Conservation (phyloP, 2,113 vertebrate genomes). For the Albula glossodonta region DNA sequence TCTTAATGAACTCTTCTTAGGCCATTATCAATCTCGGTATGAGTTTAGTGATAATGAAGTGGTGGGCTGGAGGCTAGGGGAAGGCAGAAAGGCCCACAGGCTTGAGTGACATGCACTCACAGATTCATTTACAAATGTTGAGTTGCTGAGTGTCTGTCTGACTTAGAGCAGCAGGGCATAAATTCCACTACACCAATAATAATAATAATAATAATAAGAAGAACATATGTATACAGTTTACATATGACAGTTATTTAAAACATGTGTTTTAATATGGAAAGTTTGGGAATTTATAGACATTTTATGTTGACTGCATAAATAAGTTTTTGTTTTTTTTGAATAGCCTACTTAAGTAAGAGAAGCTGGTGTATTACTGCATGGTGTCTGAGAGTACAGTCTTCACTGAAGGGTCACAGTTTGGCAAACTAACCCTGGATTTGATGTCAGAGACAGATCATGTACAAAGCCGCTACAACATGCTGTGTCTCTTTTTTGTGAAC, state of each 20-base stretch:
- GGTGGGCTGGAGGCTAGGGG: background rate
- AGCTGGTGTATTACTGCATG: background rate
- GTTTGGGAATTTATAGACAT: no score
- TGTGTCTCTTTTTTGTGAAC: background rate
- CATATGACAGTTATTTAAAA: no score
- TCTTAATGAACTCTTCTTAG: background rate
- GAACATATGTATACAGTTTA: no score
- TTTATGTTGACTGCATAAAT: no score
- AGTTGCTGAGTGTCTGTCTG: no score
- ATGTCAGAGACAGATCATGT: background rate
- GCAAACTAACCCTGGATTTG: background rate
- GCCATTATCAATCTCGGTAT: background rate
- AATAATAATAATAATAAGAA: no score
- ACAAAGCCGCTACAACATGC: background rate
- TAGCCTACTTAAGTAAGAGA: background rate
- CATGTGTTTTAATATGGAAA: no score
- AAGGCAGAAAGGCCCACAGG: background rate
- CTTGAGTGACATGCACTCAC: background rate
- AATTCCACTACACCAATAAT: no score
- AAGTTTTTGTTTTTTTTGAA: background rate
- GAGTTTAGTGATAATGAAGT: background rate
- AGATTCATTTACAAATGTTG: no score
- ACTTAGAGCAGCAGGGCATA: no score
- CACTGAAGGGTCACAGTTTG: conserved; percentile 2
- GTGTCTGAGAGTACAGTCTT: background rate